Percentiles rank a stretch among this genome's conserved stretches.
phyloP scores from a whole-genome alignment of 2,797 vertebrate species.

The Babyrousa celebensis region DNA sequence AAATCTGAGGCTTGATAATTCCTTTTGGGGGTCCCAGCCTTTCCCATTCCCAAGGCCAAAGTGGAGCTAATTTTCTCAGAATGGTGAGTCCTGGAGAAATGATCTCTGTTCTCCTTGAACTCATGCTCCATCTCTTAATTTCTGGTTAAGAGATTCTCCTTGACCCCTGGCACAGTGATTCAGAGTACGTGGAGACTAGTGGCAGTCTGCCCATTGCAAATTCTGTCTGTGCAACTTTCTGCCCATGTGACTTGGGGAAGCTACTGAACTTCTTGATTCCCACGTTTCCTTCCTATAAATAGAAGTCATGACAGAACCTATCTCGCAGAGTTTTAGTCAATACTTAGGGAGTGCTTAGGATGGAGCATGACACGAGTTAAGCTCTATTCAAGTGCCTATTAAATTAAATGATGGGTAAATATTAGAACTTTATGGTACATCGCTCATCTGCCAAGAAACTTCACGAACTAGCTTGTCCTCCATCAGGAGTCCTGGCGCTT shows the following conservation, averaged over 20 bases:
- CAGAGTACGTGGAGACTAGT: accelerated
- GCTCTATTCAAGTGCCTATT: neutral
- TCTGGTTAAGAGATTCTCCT: neutral
- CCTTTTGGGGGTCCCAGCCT: neutral
- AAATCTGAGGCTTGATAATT: neutral
- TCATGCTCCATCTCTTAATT: neutral
- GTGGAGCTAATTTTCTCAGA: neutral
- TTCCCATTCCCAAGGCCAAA: neutral
- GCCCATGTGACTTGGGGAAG: neutral
- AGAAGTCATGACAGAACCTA: neutral
- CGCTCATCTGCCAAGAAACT: neutral
- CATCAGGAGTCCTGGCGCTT: neutral
- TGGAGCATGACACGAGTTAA: neutral
- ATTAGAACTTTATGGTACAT: neutral
- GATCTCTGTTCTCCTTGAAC: neutral
- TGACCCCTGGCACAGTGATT: accelerated
- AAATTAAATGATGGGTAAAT: neutral
- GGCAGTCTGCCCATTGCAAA: neutral
- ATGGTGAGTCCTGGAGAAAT: neutral
- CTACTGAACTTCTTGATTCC: neutral
- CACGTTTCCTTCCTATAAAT: neutral
- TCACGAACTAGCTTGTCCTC: neutral
- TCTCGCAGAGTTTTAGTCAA: neutral
- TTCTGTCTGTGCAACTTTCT: neutral
- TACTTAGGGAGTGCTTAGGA: neutral